Conservation (phyloP, 2,888 invertebrate species). For the Calameuta filiformis region DNA sequence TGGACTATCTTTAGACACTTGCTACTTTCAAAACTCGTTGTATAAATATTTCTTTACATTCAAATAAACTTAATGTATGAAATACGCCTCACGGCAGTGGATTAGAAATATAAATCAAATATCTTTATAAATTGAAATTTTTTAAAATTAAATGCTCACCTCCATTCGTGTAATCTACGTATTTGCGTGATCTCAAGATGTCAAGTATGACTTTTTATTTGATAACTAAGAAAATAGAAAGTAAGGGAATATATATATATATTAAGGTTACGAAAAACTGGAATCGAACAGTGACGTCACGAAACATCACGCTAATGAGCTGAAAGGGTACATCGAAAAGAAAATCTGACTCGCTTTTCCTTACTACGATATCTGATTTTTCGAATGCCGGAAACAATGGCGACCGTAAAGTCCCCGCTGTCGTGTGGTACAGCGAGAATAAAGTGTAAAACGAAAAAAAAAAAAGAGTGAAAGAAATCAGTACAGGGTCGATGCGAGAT, state of each 20-base stretch:
- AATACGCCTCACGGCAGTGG: not conserved
- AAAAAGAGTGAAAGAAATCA: not conserved
- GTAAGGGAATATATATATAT: not conserved
- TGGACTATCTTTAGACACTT: not conserved
- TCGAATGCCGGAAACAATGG: not conserved
- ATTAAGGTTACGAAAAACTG: no score
- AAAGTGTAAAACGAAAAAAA: not conserved
- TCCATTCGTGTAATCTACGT: no score
- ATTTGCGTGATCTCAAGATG: no score
- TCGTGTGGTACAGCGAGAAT: no score
- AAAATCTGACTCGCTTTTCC: not conserved
- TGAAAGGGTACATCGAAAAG: no score
- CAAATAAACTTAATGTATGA: not conserved
- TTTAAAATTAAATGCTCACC: not conserved
- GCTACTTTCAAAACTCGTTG: not conserved
- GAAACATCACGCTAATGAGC: no score
- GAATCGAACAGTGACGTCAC: no score
- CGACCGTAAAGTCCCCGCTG: no score
- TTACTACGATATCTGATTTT: not conserved
- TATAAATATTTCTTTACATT: not conserved
- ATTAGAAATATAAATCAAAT: not conserved
- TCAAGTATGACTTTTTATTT: not conserved
- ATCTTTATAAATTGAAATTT: not conserved
- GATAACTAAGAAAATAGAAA: not conserved
- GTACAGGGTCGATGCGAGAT: not conserved